Percentiles rank a stretch among this genome's conserved stretches.
Evolutionary conservation across 2,888 invertebrate species (phyloP).

Genomic region (Euplagia quadripunctaria): DNA sequence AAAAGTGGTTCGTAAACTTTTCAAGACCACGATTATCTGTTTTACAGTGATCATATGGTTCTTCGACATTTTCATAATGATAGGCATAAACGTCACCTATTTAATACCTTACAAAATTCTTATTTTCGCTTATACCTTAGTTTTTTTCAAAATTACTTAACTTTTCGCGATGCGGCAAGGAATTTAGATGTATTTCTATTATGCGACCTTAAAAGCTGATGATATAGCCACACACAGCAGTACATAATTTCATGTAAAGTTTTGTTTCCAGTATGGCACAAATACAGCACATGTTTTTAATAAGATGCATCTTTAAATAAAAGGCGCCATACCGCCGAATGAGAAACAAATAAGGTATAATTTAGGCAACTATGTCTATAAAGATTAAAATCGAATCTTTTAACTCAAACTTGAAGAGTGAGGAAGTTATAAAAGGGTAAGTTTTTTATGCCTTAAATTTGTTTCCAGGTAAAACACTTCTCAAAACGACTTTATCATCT

Average conservation of each 20-base stretch:
- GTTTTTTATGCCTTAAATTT: not conserved
- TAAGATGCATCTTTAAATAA: slow-evolving; percentile 8
- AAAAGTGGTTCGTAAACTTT: too few relatives aligned
- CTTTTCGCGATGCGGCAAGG: not conserved
- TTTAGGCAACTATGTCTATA: not conserved
- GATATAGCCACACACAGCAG: too few relatives aligned
- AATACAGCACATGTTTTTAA: slow-evolving; percentile 7
- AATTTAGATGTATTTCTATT: not conserved
- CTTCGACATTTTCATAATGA: too few relatives aligned
- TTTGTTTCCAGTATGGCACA: too few relatives aligned
- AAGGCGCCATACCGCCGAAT: not conserved
- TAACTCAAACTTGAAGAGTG: not conserved
- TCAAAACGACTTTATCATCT: slow-evolving; percentile 6
- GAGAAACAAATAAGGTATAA: slow-evolving; percentile 5
- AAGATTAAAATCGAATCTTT: slow-evolving; percentile 6
- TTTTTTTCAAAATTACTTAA: too few relatives aligned
- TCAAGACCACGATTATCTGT: too few relatives aligned
- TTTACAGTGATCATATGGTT: too few relatives aligned
- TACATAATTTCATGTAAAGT: too few relatives aligned
- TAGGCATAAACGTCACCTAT: not conserved
- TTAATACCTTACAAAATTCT: not conserved
- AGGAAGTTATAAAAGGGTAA: slow-evolving; percentile 12
- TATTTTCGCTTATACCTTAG: too few relatives aligned
- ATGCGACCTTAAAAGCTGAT: not conserved
- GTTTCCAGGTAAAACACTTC: not conserved